Base-by-base conservation (phyloP, 1,140 invertebrate species). In the Berghia stephanieae region DNA sequence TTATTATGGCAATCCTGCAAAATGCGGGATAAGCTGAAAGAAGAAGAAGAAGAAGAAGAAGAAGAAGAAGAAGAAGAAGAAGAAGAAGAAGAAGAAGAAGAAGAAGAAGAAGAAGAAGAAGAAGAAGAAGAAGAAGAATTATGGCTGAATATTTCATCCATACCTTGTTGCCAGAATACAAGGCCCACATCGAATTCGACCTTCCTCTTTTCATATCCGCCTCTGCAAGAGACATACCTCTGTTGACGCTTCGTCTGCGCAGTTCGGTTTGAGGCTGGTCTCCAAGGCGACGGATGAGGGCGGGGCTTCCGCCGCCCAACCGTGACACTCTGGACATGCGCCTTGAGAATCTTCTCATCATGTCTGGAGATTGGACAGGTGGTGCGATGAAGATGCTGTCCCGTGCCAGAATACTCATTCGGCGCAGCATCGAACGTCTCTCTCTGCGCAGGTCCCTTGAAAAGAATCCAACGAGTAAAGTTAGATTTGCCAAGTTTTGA, bases 371-470 rank as follows among this genome's bases (percentile, higher is more conserved):
- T 4, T 38, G 63, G 21, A 76, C 43, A 44, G 71, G 71, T 3
- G 70, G 69, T 13, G 79, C 72, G 40, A 80, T 69, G 36, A 80
- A 60, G 34, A 80, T 75, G 49, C 69, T 73, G 69, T 80, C 63
- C 3, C 52, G 34, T 27, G 79, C 75, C 1, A 79, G 21, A 16
- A 76, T 74, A 3, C 34, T 34, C 75, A 80, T 77, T 6, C 68
- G 67, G 3, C 79, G 55, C 60, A 80, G 38, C 31, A 80, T 42
- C 27, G 79, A 80, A n/a, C 55, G 60, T n/a, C 63, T 40, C 40
- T 75, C 76, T 1, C 75, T 69, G 8, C 79, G 44, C 0, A 74
- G 49, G 43, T 80, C 79, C 0, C 79, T 80, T n/a, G n/a, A n/a
- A n/a, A n/a, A n/a, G n/a, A n/a, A n/a, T n/a, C n/a, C n/a, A n/a